phyloP scores from a whole-genome alignment of 2,888 invertebrate genomes.

The Caenorhabditis afra region DNA sequence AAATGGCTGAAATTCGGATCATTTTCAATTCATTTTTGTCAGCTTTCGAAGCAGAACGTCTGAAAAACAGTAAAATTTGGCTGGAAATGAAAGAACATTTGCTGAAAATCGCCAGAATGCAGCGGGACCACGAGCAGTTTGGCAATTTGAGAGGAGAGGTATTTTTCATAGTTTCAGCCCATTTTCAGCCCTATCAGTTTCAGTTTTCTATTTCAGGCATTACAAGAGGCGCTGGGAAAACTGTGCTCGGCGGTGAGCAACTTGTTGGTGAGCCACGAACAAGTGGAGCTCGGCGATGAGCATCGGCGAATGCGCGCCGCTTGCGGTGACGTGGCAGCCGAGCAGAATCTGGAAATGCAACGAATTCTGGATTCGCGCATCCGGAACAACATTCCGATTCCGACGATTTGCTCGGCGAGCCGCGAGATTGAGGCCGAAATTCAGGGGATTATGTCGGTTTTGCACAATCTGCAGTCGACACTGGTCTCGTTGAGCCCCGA shows the following conservation, averaged over 20 bases:
- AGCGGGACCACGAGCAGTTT: not conserved
- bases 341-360: not conserved
- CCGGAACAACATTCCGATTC: not conserved
- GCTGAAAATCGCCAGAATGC: not conserved
- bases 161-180: not conserved
- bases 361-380: not conserved
- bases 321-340: not conserved
- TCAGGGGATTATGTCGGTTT: not conserved
- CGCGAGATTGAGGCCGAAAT: not conserved
- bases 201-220: not conserved
- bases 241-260: not conserved
- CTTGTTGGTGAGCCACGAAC: constrained; percentile 7
- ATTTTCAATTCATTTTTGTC: not conserved
- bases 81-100: not conserved
- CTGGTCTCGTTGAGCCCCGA: constrained; percentile 7
- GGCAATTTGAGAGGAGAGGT: constrained; percentile 1
- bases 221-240: not conserved
- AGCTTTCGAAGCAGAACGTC: not conserved
- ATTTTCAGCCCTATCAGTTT: not conserved
- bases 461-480: not conserved
- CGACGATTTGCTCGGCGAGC: not conserved
- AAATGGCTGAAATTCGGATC: no score
- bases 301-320: not conserved
- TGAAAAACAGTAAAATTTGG: not conserved
- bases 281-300: constrained; percentile 1